Evolutionary conservation across 2,888 invertebrate genomes (phyloP).

Genomic region (Caenorhabditis sinica): DNA sequence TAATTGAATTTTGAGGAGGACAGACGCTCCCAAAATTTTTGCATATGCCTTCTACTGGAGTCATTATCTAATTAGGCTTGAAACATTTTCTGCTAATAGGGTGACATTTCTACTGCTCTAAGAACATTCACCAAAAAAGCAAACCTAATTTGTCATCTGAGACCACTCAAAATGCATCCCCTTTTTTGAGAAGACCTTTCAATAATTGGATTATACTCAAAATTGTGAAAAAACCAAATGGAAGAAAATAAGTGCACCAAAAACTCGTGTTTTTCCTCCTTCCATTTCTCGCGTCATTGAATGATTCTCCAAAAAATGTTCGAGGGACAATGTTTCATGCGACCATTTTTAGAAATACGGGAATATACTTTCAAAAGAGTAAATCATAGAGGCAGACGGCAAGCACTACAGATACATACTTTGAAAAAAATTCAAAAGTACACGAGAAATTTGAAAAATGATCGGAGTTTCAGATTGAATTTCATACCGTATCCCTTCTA

Average conservation of each 20-base stretch:
- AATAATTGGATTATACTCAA: too few species aligned
- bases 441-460: too few species aligned
- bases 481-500: too few species aligned
- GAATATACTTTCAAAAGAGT: too few species aligned
- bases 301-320: constrained; percentile 14
- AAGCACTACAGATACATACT: too few species aligned
- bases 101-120: neutral
- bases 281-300: constrained; percentile 11
- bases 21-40: too few species aligned
- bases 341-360: neutral
- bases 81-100: neutral
- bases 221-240: neutral
- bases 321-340: constrained; percentile 2
- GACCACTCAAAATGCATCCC: too few species aligned
- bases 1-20: neutral
- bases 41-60: neutral
- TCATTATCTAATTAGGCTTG: neutral
- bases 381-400: too few species aligned
- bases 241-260: constrained; percentile 12
- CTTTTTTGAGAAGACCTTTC: too few species aligned
- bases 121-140: neutral
- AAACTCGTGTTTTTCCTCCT: constrained; percentile 12
- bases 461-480: too few species aligned
- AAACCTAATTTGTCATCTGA: too few species aligned
- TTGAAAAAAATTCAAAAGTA: too few species aligned